A percentile compares a stretch with the other conserved stretches of the same genome.
Conservation (phyloP, 2,888 invertebrate species). For the Xestia ashworthii region DNA sequence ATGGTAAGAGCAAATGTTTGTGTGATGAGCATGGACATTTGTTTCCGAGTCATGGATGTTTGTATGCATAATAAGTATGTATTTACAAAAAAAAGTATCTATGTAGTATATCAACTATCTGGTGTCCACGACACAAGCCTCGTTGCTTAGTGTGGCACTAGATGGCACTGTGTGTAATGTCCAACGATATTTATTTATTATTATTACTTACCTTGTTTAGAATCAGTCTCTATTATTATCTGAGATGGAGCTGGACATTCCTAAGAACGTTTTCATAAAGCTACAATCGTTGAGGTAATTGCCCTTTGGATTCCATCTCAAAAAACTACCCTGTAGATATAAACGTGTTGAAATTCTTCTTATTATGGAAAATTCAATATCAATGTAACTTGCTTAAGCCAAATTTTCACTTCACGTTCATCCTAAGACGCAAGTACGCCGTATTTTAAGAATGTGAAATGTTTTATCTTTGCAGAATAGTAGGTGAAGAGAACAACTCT, state of each 20-base stretch:
- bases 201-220: background rate
- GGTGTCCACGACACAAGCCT: too few relatives aligned
- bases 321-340: background rate
- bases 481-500: background rate
- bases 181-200: too few relatives aligned
- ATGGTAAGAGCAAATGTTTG: too few relatives aligned
- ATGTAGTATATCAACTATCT: too few relatives aligned
- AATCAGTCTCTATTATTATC: background rate
- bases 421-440: background rate
- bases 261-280: background rate
- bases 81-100: too few relatives aligned
- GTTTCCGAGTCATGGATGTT: too few relatives aligned
- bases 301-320: background rate
- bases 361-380: background rate
- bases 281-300: background rate
- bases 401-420: background rate
- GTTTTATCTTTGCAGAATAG: background rate
- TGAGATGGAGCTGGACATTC: background rate
- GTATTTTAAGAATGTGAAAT: background rate
- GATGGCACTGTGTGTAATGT: too few relatives aligned
- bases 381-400: background rate
- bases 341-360: background rate
- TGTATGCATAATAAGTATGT: too few relatives aligned
- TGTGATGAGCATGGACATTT: too few relatives aligned
- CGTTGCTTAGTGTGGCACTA: too few relatives aligned